phyloP scores from a whole-genome alignment of 2,888 invertebrate species.

The Tillus elongatus region DNA sequence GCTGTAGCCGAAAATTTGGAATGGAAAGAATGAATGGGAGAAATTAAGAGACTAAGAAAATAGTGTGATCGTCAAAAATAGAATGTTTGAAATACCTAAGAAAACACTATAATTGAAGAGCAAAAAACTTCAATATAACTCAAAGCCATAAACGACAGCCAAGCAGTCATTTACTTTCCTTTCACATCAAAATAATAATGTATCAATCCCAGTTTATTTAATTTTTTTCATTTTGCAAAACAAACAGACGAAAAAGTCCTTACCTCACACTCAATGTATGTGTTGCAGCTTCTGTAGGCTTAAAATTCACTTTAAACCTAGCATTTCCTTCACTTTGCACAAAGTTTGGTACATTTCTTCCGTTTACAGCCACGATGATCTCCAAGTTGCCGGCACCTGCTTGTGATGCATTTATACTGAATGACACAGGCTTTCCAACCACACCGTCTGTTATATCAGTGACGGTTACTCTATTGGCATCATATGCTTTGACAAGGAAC shows the following conservation, averaged over 20 bases:
- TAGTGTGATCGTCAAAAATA: too few species aligned
- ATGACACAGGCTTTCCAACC: slow-evolving; percentile 87
- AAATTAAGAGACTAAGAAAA: too few species aligned
- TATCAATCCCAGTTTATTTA: not conserved
- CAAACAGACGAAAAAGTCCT: slow-evolving; percentile 9
- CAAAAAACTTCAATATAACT: too few species aligned
- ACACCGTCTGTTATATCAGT: slow-evolving; percentile 86
- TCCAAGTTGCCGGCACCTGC: slow-evolving; percentile 91
- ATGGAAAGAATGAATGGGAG: too few species aligned
- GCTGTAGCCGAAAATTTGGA: too few species aligned
- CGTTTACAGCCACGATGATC: slow-evolving; percentile 93
- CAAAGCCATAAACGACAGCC: too few species aligned
- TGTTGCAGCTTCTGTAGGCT: slow-evolving; percentile 85
- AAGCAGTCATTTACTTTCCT: too few species aligned
- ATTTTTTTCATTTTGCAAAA: slow-evolving; percentile 26
- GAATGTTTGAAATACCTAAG: too few species aligned
- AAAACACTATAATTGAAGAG: too few species aligned
- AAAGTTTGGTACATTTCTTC: slow-evolving; percentile 95
- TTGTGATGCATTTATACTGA: slow-evolving; percentile 78
- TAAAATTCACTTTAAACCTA: slow-evolving; percentile 88
- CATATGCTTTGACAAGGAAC: slow-evolving; percentile 91
- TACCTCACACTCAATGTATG: slow-evolving; percentile 83
- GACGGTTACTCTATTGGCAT: slow-evolving; percentile 88
- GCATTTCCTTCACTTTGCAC: slow-evolving; percentile 97
- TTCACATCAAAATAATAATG: too few species aligned